phyloP scores from a whole-genome alignment of 2,888 invertebrate genomes.

The Noctua janthina region DNA sequence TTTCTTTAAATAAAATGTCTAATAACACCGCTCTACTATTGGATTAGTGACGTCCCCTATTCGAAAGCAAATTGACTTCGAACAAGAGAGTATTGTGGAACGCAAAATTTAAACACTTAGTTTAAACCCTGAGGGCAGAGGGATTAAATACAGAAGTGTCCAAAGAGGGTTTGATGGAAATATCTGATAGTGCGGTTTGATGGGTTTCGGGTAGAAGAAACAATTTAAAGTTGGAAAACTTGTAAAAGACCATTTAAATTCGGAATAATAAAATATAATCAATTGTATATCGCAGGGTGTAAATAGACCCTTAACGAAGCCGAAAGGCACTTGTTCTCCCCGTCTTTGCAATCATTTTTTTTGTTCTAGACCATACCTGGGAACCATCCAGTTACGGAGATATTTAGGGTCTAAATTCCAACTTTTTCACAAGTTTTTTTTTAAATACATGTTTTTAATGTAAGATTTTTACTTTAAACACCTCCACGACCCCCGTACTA shows the following conservation, averaged over 20 bases:
- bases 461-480: too few relatives aligned
- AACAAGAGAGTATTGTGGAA: slow-evolving; percentile 22
- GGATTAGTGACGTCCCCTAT: slow-evolving; percentile 17
- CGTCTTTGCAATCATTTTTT: too few relatives aligned
- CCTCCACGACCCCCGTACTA: too few relatives aligned
- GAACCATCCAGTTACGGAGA: too few relatives aligned
- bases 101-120: slow-evolving; percentile 21
- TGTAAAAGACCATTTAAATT: not conserved
- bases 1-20: not conserved
- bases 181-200: slow-evolving; percentile 24
- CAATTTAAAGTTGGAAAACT: slow-evolving; percentile 3
- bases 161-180: slow-evolving; percentile 38
- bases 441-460: too few relatives aligned
- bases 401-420: too few relatives aligned
- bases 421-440: too few relatives aligned
- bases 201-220: slow-evolving; percentile 9
- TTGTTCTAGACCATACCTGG: too few relatives aligned
- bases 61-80: slow-evolving; percentile 22
- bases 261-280: not conserved
- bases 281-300: too few relatives aligned
- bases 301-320: too few relatives aligned
- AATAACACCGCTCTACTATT: not conserved
- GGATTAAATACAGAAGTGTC: slow-evolving; percentile 22
- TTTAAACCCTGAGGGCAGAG: slow-evolving; percentile 12
- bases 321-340: too few relatives aligned